Evolutionary conservation across 1,140 invertebrate genomes (phyloP).

Genomic region (Drosophila ogumai): DNA sequence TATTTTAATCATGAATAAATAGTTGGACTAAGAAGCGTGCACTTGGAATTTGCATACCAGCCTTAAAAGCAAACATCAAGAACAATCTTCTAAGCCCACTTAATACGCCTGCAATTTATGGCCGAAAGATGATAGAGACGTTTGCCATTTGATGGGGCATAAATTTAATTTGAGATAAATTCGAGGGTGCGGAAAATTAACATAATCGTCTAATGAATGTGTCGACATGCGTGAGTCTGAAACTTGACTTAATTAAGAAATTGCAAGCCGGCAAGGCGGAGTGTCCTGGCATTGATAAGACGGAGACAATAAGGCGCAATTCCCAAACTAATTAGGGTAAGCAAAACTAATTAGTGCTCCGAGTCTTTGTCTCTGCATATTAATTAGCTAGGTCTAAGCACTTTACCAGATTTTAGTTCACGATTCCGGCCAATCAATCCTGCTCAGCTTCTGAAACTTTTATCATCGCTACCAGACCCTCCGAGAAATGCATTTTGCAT

Average conservation of each 20-base stretch:
- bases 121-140: background rate
- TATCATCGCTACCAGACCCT: constrained; percentile 36
- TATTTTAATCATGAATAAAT: background rate
- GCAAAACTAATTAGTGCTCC: constrained; percentile 57
- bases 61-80: background rate
- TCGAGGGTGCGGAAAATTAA: constrained; percentile 32
- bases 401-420: constrained; percentile 20
- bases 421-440: constrained; percentile 59
- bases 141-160: constrained; percentile 9
- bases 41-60: background rate
- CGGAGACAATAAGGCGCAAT: constrained; percentile 17
- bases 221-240: constrained; percentile 15
- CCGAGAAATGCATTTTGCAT: constrained; percentile 56
- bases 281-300: constrained; percentile 22
- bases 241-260: constrained; percentile 18
- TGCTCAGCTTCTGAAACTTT: constrained; percentile 59
- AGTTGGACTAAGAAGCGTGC: background rate
- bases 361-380: constrained; percentile 27
- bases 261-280: background rate
- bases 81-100: constrained; percentile 11
- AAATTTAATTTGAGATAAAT: constrained; percentile 50
- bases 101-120: constrained; percentile 12
- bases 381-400: constrained; percentile 36
- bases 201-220: constrained; percentile 68
- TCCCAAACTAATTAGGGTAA: constrained; percentile 54